Percentiles rank a stretch among this genome's conserved stretches.
Evolutionary conservation across 2,113 vertebrate species (phyloP).

Genomic region (Eonycteris spelaea): DNA sequence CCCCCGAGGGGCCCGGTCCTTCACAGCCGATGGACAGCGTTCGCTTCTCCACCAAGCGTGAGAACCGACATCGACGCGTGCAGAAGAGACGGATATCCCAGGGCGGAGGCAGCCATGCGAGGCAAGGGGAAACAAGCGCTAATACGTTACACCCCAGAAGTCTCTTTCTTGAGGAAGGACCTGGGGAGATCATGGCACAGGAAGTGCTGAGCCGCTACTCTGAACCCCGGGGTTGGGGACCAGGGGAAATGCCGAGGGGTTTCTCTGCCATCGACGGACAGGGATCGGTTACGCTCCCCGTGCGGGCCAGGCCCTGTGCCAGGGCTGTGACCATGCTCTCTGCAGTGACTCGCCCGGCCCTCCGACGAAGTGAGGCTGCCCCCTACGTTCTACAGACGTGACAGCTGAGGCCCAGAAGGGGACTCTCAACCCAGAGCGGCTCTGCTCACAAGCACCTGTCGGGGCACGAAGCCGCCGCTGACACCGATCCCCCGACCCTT

Average conservation of each 20-base stretch:
- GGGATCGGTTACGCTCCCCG: neutral
- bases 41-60: neutral
- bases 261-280: neutral
- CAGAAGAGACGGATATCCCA: neutral
- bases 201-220: neutral
- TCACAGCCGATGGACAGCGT: neutral
- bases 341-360: neutral
- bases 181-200: neutral
- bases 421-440: neutral
- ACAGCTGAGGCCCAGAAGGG: neutral
- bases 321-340: neutral
- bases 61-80: neutral
- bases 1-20: neutral
- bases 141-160: neutral
- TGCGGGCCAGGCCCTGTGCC: neutral
- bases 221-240: neutral
- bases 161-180: neutral
- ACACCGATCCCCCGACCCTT: neutral
- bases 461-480: neutral
- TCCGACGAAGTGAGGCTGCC: neutral
- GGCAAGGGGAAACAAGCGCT: neutral
- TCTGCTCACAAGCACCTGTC: neutral
- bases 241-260: neutral
- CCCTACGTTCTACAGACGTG: neutral
- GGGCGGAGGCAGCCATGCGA: neutral